These are phyloP conservation scores for Podarcis muralis DNA, from an alignment of 2,113 vertebrate species.

Conservation along the genomic window DNA sequence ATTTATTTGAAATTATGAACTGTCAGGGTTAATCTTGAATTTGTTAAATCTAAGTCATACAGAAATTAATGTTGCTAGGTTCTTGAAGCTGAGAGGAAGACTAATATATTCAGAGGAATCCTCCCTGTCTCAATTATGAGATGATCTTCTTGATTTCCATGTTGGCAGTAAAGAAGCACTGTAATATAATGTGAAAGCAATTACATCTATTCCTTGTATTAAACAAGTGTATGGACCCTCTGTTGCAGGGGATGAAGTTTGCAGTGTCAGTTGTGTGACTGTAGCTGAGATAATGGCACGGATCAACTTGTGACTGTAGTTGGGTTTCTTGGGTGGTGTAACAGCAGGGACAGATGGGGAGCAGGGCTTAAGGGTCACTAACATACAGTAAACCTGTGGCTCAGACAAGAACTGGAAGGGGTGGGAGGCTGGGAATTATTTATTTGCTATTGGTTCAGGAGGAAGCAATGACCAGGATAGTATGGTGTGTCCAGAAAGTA, in stretches of 20 bases:
- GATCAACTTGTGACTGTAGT: neutral
- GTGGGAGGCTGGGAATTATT: neutral
- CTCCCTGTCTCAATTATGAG: neutral
- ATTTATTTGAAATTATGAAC: conserved; percentile 20
- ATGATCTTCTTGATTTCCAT: neutral
- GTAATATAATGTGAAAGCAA: neutral
- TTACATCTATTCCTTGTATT: neutral
- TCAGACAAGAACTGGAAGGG: neutral
- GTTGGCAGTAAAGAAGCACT: neutral
- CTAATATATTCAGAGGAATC: neutral
- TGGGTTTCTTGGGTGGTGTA: neutral
- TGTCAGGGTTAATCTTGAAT: neutral
- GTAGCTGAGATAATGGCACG: neutral
- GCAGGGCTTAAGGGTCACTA: neutral
- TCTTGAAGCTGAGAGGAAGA: neutral
- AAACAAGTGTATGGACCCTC: neutral
- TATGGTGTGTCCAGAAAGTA: neutral
- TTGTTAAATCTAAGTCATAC: neutral
- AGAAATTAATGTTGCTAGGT: neutral
- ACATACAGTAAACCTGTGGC: neutral
- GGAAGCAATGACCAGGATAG: neutral
- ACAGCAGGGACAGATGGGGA: neutral
- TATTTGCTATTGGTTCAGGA: neutral
- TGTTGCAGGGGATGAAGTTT: neutral
- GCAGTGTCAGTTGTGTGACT: neutral